Conservation (phyloP, 2,888 invertebrate species). For the Brachycybe producta region DNA sequence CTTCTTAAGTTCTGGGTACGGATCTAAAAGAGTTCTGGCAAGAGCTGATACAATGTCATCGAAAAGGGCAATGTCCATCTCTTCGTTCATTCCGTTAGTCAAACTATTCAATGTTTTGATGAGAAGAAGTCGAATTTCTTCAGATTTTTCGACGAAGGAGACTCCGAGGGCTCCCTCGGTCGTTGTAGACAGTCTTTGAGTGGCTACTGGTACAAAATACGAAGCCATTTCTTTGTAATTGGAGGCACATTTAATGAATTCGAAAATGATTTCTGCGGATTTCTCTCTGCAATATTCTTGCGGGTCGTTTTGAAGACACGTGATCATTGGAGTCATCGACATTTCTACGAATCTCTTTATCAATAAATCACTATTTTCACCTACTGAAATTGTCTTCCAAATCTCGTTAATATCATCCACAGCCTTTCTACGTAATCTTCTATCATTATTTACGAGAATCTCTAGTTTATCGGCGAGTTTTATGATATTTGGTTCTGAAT, state of each 20-base stretch:
- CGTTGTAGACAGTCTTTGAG: too few species aligned
- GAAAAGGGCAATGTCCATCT: neutral
- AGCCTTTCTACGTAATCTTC: too few species aligned
- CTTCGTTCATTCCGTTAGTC: neutral
- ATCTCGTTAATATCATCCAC: too few species aligned
- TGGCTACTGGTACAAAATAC: too few species aligned
- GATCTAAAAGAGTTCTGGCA: neutral
- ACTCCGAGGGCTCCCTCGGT: too few species aligned
- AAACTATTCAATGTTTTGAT: neutral
- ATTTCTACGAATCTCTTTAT: too few species aligned
- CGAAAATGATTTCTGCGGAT: neutral
- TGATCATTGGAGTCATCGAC: too few species aligned
- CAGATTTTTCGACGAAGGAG: slow-evolving; percentile 3
- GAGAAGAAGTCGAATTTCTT: neutral
- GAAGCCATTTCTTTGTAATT: neutral
- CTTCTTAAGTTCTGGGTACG: neutral
- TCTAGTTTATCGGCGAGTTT: too few species aligned
- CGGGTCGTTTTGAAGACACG: neutral
- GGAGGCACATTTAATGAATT: neutral
- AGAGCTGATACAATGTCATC: neutral
- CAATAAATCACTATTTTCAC: too few species aligned
- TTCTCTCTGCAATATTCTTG: neutral
- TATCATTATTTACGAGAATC: too few species aligned
- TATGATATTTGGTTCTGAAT: too few species aligned
- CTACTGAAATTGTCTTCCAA: too few species aligned